Base-by-base conservation (phyloP, 2,113 vertebrate genomes). In the Panthera leo region DNA sequence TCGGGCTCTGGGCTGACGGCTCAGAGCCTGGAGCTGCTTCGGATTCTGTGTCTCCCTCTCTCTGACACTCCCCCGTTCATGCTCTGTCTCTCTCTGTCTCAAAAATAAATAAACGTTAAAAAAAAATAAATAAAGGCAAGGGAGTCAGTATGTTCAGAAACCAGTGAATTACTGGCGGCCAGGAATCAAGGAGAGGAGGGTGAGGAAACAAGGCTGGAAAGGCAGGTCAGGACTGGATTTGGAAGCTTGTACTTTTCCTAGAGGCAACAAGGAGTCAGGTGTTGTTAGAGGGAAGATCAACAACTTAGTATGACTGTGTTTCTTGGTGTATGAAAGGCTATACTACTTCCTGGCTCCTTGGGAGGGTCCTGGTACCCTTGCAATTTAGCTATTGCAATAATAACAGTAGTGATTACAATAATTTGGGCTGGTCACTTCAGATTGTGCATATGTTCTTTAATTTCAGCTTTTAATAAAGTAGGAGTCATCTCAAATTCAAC, bases 371-470 rank as follows among this genome's bases (percentile, higher is more conserved):
- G 7, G 29, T 71, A 23, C 4, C 51, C 18, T 42, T 5, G 27
- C 71, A 92, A 51, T 61, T 73, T 67, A 93, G n/a, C 63, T 86
- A 73, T 65, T 86, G 39, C 13, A 75, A 39, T 67, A 80, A 63
- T 58, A 90, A 82, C 55, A 65, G n/a, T 73, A 65, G 93, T 73
- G 21, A 71, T n/a, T 80, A 78, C 39, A 91, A 82, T 67, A 42
- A 94, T 85, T 88, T 45, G n/a, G 63, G 36, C 15, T 55, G 39
- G 89, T 83, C 53, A 91, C 19, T 80, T 86, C 42, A 53, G 82
- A 87, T 80, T 94, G 86, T 73, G 85, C n/a, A 55, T n/a, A 89
- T 83, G 71, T 29, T 93, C 78, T 94, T 87, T 67, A 67, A 96
- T 76, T 67, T 94, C 76, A 84, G 42, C 42, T 86, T 89, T 85